Base-by-base conservation (phyloP, 2,113 vertebrate genomes). In the Cebidichthys violaceus region DNA sequence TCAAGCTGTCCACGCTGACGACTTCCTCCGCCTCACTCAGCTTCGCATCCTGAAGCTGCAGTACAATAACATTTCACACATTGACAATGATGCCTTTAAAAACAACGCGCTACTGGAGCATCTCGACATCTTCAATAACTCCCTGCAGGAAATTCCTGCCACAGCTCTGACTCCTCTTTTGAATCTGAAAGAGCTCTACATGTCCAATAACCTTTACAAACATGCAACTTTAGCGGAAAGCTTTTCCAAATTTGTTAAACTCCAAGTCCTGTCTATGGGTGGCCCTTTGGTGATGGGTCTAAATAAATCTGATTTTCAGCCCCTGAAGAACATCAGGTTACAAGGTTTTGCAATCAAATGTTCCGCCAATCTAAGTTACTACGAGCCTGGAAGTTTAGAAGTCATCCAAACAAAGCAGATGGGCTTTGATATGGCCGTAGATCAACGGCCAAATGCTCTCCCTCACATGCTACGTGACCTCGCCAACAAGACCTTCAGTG, bases 151-250 rank as follows among this genome's bases (percentile, higher is more conserved):
- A 77, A 95, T 97, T 27, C 96, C 96, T 0, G 87, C 89, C 2
- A 64, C 15, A 29, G 94, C 94, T 0, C 55, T 97, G 81, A 45
- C 57, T 7, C 92, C 92, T 0, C 92, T 97, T 1, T 14, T 29
- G 18, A 94, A 88, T 57, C 86, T 97, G 0, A 89, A 69, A 35
- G 1, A 29, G 27, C 72, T 97, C 59, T 90, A 83, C 6, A 89
- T 97, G 90, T 97, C 96, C 31, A 97, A 97, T 80, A 97, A 97
- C 78, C 88, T 96, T 17, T 97, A 96, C 83, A 55, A 15, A 64
- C 9, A 7, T 0, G 91, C 85, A 10, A 75, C 88, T 0, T 62
- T 97, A 75, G 92, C 73, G 2, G 31, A 84, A 0, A 77, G 57
- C 24, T 97, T 97, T 72, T 87, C 90, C 6, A 75, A 37, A 35